Percentiles rank a stretch among this genome's conserved stretches.
These are phyloP conservation scores for Formica exsecta DNA, from an alignment of 1,140 invertebrate species.

Conservation along the genomic window DNA sequence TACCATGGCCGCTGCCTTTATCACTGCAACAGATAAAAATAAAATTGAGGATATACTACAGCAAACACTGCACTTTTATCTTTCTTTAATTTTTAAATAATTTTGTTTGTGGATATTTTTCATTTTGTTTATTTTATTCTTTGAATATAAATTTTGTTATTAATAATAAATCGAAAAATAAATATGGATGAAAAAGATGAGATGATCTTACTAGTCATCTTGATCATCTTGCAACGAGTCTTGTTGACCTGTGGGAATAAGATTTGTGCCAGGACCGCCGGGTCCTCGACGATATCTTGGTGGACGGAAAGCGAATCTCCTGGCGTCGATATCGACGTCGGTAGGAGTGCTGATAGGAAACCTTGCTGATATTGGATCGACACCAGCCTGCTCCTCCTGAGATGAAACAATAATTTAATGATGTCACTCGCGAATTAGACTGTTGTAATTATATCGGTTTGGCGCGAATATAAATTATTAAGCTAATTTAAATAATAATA, in stretches of 20 bases:
- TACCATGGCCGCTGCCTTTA: slow-evolving; percentile 89
- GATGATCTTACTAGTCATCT: slow-evolving; percentile 85
- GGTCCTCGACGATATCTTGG: slow-evolving; percentile 85
- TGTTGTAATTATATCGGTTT: neutral
- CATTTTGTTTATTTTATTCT: neutral
- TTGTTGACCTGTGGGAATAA: slow-evolving; percentile 82
- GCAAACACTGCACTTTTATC: neutral
- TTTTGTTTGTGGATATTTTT: neutral
- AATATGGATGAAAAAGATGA: neutral
- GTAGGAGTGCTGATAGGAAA: slow-evolving; percentile 84
- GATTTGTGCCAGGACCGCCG: slow-evolving; percentile 79
- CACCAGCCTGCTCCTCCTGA: slow-evolving; percentile 91
- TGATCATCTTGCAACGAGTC: slow-evolving; percentile 84
- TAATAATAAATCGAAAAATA: neutral
- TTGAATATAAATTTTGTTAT: neutral
- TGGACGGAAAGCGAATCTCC: slow-evolving; percentile 87
- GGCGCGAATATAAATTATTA: neutral
- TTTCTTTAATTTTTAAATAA: neutral
- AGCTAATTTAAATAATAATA: neutral
- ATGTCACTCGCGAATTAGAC: neutral
- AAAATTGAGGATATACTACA: slow-evolving; percentile 38
- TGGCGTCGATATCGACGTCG: slow-evolving; percentile 86
- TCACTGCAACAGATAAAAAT: slow-evolving; percentile 80
- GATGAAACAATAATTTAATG: neutral
- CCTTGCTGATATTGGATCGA: slow-evolving; percentile 88